phyloP scores from a whole-genome alignment of 2,888 invertebrate genomes.

The Tridacna gigas region DNA sequence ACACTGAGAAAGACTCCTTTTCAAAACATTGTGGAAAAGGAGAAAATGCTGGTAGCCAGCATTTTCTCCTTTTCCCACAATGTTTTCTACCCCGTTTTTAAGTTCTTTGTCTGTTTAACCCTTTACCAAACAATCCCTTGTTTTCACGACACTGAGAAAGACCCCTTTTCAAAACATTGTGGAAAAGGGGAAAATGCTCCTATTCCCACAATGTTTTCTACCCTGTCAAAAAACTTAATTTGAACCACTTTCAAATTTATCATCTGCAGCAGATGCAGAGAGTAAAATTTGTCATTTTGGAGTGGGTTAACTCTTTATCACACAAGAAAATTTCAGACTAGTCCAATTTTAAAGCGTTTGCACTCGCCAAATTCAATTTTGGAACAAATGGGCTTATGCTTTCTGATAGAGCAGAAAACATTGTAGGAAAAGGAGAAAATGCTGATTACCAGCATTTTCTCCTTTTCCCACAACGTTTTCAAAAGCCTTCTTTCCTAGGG shows the following conservation, averaged over 20 bases:
- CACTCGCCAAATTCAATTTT: no score
- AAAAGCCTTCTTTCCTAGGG: background rate
- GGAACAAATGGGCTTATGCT: no score
- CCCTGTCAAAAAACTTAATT: no score
- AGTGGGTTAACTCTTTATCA: no score
- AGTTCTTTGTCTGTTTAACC: background rate
- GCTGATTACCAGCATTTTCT: background rate
- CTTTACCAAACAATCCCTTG: background rate
- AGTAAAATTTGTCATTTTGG: no score
- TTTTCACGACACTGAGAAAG: background rate
- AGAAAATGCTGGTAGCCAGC: background rate
- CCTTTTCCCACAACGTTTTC: conserved; percentile 1
- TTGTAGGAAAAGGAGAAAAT: background rate
- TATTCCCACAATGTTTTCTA: background rate
- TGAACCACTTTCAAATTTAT: no score
- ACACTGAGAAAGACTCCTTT: background rate
- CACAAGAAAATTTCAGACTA: no score
- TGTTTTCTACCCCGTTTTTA: background rate
- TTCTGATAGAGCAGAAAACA: background rate
- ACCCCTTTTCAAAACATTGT: background rate
- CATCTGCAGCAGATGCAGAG: no score
- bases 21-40: background rate
- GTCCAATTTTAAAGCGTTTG: no score
- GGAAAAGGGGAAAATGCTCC: background rate
- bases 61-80: background rate